phyloP scores from a whole-genome alignment of 2,113 vertebrate species.

The Xiphophorus maculatus region DNA sequence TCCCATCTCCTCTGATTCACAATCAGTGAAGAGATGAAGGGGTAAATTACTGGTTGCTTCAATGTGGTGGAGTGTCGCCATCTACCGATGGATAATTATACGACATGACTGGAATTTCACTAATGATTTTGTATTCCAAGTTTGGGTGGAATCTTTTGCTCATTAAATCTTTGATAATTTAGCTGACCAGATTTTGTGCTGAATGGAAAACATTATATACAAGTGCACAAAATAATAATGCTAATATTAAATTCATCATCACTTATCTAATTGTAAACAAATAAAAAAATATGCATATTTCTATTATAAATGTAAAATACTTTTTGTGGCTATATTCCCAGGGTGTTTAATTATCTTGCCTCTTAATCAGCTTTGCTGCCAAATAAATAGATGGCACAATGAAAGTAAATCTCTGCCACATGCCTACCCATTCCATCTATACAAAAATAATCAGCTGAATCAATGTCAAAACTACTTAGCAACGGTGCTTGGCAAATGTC shows the following conservation, averaged over 20 bases:
- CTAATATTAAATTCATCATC: too few species aligned
- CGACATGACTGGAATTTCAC: neutral
- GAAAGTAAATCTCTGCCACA: conserved; percentile 8
- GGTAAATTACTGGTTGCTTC: neutral
- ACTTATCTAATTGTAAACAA: too few species aligned
- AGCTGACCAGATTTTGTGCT: too few species aligned
- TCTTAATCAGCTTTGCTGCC: conserved; percentile 33
- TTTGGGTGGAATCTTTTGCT: neutral
- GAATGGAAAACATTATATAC: too few species aligned
- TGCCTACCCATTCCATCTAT: neutral
- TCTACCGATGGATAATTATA: conserved; percentile 47
- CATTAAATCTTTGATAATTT: too few species aligned
- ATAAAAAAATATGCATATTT: too few species aligned
- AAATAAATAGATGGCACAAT: neutral
- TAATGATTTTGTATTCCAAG: neutral
- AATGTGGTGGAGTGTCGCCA: conserved; percentile 16
- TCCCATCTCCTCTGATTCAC: neutral
- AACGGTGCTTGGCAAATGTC: neutral
- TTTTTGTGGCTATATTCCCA: too few species aligned
- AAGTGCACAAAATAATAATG: too few species aligned
- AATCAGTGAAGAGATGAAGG: neutral
- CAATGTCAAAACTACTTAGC: neutral
- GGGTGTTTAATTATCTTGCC: conserved; percentile 5
- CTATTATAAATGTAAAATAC: too few species aligned
- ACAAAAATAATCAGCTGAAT: neutral